Percentiles rank a stretch among this genome's conserved stretches.
Evolutionary conservation across 2,113 vertebrate genomes (phyloP).

Genomic region (Ceratotherium simum): DNA sequence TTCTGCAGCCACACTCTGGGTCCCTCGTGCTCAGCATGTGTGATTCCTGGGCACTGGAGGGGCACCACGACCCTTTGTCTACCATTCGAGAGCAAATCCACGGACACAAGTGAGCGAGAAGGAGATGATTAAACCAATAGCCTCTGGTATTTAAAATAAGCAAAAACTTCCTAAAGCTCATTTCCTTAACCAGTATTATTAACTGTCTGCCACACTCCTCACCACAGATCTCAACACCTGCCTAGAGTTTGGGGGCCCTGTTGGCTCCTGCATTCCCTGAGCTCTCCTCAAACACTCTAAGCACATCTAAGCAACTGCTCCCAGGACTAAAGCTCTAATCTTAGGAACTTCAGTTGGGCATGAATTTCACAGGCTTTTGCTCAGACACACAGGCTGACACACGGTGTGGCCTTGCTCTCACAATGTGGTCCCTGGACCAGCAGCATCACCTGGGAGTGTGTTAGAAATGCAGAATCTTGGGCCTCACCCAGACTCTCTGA

Average conservation of each 20-base stretch:
- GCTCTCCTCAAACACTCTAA: not conserved
- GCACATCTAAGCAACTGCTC: not conserved
- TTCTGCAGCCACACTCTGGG: not conserved
- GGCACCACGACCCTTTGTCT: not conserved
- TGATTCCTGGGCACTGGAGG: not conserved
- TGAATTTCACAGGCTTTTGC: not conserved
- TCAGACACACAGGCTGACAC: not conserved
- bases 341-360: not conserved
- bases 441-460: not conserved
- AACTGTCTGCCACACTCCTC: not conserved
- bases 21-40: not conserved
- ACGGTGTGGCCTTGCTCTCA: not conserved
- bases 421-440: rapidly evolving
- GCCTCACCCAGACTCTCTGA: not conserved
- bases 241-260: too few relatives aligned
- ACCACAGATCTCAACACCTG: too few relatives aligned
- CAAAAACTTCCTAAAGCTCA: not conserved
- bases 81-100: not conserved
- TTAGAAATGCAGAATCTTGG: not conserved
- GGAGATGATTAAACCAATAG: not conserved
- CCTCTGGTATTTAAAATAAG: not conserved
- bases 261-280: not conserved
- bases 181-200: not conserved
- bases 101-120: not conserved
- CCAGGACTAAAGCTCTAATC: not conserved